Evolutionary conservation across 2,888 invertebrate genomes (phyloP).

Genomic region (Mamestra brassicae): DNA sequence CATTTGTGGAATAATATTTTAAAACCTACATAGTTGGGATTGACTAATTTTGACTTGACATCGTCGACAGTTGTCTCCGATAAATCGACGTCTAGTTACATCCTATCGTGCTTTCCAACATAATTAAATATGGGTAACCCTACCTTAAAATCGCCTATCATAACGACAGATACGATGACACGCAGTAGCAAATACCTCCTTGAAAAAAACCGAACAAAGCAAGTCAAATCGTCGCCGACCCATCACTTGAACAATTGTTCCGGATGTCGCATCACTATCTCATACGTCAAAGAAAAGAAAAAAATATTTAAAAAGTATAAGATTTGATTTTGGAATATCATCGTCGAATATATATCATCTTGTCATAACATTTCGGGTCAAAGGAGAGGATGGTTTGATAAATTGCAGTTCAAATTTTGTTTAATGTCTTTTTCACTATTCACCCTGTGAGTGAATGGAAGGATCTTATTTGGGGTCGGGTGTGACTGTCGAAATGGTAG

Average conservation of each 20-base stretch:
- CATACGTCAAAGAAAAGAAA: constrained; percentile 70
- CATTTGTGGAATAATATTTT: too few species aligned
- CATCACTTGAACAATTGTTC: constrained; percentile 85
- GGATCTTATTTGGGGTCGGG: constrained; percentile 78
- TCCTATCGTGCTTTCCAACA: too few species aligned
- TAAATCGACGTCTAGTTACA: too few species aligned
- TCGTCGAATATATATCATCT: constrained; percentile 89
- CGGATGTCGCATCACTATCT: constrained; percentile 87
- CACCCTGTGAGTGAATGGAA: constrained; percentile 79
- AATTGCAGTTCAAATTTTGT: constrained; percentile 89
- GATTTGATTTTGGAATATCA: constrained; percentile 85
- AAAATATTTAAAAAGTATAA: constrained; percentile 79
- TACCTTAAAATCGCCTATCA: constrained; percentile 36
- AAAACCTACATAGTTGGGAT: too few species aligned
- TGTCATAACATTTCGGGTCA: constrained; percentile 90
- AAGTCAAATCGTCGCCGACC: constrained; percentile 75
- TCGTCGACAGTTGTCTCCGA: too few species aligned
- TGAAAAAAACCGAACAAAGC: constrained; percentile 71
- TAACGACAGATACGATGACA: constrained; percentile 69
- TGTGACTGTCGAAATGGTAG: constrained; percentile 61
- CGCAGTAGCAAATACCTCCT: constrained; percentile 73
- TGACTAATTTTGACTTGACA: neutral
- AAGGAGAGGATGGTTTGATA: constrained; percentile 88
- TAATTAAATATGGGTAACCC: neutral
- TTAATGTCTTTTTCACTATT: constrained; percentile 91